phyloP scores from a whole-genome alignment of 2,888 invertebrate genomes.

The Mechanitis messenoides region DNA sequence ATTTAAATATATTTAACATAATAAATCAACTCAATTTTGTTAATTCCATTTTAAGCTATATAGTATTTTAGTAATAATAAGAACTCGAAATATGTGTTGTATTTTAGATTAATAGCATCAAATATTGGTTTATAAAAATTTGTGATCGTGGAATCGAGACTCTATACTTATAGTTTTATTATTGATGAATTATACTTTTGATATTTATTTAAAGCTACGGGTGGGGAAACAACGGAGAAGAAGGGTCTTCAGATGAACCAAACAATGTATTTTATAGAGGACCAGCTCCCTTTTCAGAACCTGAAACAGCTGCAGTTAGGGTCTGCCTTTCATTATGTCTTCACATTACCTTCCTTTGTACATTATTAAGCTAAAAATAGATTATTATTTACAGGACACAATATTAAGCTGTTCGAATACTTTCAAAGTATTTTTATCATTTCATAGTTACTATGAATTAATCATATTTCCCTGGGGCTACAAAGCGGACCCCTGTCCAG shows the following conservation, averaged over 20 bases:
- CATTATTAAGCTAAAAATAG: no score
- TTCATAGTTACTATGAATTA: slow-evolving; percentile 66
- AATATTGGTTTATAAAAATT: neutral
- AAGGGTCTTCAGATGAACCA: slow-evolving; percentile 88
- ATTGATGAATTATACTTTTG: neutral
- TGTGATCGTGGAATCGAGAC: neutral
- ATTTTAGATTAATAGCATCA: no score
- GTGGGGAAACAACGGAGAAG: slow-evolving; percentile 83
- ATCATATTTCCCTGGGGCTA: slow-evolving; percentile 70
- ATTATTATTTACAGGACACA: slow-evolving; percentile 49
- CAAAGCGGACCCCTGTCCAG: slow-evolving; percentile 57
- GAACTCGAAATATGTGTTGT: no score
- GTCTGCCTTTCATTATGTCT: slow-evolving; percentile 33
- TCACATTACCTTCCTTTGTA: no score
- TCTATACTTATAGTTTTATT: neutral
- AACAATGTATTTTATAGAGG: slow-evolving; percentile 89
- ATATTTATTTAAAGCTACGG: slow-evolving; percentile 74
- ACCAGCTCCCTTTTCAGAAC: slow-evolving; percentile 88
- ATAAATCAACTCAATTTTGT: no score
- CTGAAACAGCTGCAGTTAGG: slow-evolving; percentile 83
- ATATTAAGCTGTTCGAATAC: slow-evolving; percentile 51
- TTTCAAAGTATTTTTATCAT: slow-evolving; percentile 66
- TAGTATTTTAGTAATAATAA: no score
- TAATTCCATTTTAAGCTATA: no score
- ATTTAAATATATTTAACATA: no score